These are phyloP conservation scores for Callopanchax toddi DNA, from an alignment of 2,113 vertebrate genomes.

Conservation along the genomic window DNA sequence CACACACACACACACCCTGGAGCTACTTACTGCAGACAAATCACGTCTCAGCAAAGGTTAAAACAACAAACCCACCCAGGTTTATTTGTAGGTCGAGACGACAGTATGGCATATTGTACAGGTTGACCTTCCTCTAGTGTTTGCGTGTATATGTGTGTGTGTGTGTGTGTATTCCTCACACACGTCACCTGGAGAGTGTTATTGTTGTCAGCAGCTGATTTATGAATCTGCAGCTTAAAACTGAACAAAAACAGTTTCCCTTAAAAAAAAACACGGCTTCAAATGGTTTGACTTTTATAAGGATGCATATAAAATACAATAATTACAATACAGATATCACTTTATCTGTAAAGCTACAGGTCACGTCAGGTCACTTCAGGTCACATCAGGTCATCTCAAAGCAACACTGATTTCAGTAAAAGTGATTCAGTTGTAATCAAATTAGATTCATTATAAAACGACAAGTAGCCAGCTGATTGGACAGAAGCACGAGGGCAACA, in stretches of 20 bases:
- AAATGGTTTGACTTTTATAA: no score
- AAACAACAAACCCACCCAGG: conserved; percentile 53
- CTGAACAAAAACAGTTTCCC: background rate
- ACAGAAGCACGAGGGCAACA: no score
- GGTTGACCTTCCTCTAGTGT: background rate
- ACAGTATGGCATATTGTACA: conserved; percentile 33
- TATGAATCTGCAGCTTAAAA: conserved; percentile 16
- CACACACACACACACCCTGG: conserved; percentile 46
- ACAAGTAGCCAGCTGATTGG: no score
- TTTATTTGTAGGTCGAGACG: conserved; percentile 50
- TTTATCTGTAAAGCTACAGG: no score
- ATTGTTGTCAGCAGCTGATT: conserved; percentile 9
- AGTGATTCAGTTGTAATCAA: no score
- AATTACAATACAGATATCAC: no score
- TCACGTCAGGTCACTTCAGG: no score
- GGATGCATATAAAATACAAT: no score
- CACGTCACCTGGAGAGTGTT: conserved; percentile 4
- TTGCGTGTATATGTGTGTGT: no score
- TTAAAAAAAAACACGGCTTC: conserved; percentile 15
- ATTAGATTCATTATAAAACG: no score
- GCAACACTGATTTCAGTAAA: no score
- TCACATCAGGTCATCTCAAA: no score
- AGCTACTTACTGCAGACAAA: conserved; percentile 61
- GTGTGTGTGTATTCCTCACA: background rate
- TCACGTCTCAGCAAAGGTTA: conserved; percentile 61